Percentiles rank a stretch among this genome's conserved stretches.
phyloP scores from a whole-genome alignment of 2,888 invertebrate genomes.

The Cosmia trapezina region DNA sequence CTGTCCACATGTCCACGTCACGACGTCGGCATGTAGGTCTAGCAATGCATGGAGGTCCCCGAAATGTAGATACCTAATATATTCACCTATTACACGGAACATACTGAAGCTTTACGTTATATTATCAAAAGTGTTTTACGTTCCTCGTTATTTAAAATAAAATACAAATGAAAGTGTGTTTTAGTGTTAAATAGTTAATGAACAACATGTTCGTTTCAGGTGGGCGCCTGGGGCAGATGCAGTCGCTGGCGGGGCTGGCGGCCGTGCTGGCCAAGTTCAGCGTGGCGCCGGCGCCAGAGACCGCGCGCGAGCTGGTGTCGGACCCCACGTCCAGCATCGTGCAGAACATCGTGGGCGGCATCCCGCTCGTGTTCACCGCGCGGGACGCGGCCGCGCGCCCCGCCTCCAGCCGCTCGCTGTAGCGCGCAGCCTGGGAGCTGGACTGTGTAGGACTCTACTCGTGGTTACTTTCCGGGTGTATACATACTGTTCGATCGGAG shows the following conservation, averaged over 20 bases:
- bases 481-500: neutral
- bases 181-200: neutral
- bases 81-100: neutral
- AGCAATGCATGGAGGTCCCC: neutral
- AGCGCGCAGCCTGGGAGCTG: neutral
- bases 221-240: constrained; percentile 81
- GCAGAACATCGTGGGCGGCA: constrained; percentile 74
- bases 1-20: too few relatives aligned
- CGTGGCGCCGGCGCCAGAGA: constrained; percentile 75
- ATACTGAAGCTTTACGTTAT: neutral
- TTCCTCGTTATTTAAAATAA: neutral
- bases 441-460: neutral
- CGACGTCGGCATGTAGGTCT: too few relatives aligned
- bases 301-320: constrained; percentile 65
- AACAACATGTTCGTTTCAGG: constrained; percentile 65
- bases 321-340: constrained; percentile 76
- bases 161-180: constrained; percentile 7
- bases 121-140: neutral
- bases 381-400: neutral
- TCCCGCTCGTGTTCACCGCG: constrained; percentile 72
- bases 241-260: constrained; percentile 82
- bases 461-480: neutral
- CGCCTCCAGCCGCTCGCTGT: constrained; percentile 37
- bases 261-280: constrained; percentile 76
- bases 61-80: too few relatives aligned